A percentile compares a stretch with the other conserved stretches of the same genome.
These are phyloP conservation scores for Sebastes oblongus DNA, from an alignment of 2,797 vertebrate species.

Conservation along the genomic window DNA sequence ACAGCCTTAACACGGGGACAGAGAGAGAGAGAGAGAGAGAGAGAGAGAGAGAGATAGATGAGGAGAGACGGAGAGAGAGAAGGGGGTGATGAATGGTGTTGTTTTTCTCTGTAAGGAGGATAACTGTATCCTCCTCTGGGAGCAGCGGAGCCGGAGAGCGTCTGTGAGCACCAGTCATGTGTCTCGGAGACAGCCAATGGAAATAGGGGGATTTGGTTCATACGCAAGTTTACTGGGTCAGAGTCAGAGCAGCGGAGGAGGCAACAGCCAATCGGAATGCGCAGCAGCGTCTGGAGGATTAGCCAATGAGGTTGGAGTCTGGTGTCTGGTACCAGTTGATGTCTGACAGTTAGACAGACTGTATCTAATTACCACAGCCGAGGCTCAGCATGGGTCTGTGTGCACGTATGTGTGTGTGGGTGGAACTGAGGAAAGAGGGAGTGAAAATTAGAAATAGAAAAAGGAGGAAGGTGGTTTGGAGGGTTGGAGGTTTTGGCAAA, in stretches of 20 bases:
- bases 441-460: conserved; percentile 70
- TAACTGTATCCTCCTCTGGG: conserved; percentile 79
- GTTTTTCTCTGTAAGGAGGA: conserved; percentile 77
- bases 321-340: conserved; percentile 80
- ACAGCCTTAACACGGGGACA: conserved; percentile 52
- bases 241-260: conserved; percentile 70
- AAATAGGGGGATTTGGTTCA: conserved; percentile 72
- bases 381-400: conserved; percentile 70
- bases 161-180: conserved; percentile 74
- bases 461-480: conserved; percentile 67
- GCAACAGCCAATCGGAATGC: conserved; percentile 70
- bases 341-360: conserved; percentile 83
- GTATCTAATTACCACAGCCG: conserved; percentile 80
- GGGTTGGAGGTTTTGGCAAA: conserved; percentile 70
- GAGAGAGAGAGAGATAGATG: conserved; percentile 61
- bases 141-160: conserved; percentile 53
- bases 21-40: conserved; percentile 53
- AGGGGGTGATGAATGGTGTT: conserved; percentile 79
- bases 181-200: conserved; percentile 81
- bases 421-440: conserved; percentile 58
- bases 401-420: conserved; percentile 30
- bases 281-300: conserved; percentile 61
- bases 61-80: conserved; percentile 52
- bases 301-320: conserved; percentile 76
- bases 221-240: conserved; percentile 81